A percentile compares a stretch with the other conserved stretches of the same genome.
These are phyloP conservation scores for Diaphora mendica DNA, from an alignment of 2,888 invertebrate species.

Conservation along the genomic window DNA sequence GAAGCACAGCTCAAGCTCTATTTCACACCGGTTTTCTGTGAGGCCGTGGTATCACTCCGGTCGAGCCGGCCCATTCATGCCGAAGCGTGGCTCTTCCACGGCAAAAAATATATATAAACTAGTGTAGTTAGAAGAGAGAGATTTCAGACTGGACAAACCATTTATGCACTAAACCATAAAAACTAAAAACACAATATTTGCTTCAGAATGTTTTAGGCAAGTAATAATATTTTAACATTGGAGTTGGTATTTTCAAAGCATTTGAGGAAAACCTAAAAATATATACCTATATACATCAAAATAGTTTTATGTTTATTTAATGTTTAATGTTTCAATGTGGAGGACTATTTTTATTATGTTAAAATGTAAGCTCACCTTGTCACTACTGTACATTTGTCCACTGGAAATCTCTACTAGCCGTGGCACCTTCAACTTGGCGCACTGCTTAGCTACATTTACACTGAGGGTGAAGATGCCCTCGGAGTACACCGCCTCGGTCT, in stretches of 20 bases:
- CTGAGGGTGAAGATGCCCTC: constrained; percentile 95
- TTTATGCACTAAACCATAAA: background rate
- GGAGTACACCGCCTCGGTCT: constrained; percentile 95
- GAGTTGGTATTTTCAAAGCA: background rate
- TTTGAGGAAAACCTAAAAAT: background rate
- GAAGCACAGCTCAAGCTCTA: no score
- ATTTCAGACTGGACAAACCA: background rate
- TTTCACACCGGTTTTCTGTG: no score
- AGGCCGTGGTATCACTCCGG: no score
- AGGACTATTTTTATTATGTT: no score
- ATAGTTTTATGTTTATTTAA: no score
- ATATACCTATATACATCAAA: background rate
- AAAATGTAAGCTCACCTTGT: constrained; percentile 86
- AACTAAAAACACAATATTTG: background rate
- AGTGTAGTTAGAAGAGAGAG: background rate
- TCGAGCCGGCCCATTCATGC: no score
- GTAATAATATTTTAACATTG: background rate
- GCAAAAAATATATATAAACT: no score
- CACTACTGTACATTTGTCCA: constrained; percentile 92
- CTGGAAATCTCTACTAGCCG: constrained; percentile 94
- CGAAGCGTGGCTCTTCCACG: no score
- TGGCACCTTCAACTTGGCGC: constrained; percentile 89
- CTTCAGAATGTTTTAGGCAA: background rate
- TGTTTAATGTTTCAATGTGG: no score
- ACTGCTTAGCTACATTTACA: constrained; percentile 92